A percentile compares a stretch with the other conserved stretches of the same genome.
Conservation (phyloP, 2,797 vertebrate genomes). For the Squalus acanthias region DNA sequence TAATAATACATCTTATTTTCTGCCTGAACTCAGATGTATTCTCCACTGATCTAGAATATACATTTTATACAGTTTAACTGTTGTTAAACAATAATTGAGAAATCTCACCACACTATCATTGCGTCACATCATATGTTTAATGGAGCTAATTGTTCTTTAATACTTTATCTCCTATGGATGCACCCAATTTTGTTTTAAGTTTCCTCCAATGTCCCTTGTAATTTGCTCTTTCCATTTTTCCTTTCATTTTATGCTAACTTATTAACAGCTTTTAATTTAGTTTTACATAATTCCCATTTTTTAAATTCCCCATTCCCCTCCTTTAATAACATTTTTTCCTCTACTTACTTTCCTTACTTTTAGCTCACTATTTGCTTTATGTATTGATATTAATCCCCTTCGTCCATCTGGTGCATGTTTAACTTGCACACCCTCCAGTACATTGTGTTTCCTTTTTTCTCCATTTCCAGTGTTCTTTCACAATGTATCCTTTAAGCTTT, state of each 20-base stretch:
- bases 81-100: neutral
- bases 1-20: neutral
- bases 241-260: neutral
- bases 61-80: neutral
- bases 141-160: neutral
- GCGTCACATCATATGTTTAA: neutral
- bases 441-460: neutral
- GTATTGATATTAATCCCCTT: neutral
- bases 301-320: neutral
- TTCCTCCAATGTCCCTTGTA: neutral
- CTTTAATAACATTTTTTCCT: neutral
- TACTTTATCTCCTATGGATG: neutral
- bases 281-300: neutral
- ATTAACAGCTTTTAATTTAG: neutral
- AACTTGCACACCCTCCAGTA: neutral
- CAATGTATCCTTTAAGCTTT: constrained; percentile 7
- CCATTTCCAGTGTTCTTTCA: neutral
- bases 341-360: neutral
- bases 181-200: neutral
- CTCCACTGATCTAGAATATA: neutral
- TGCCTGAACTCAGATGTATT: neutral
- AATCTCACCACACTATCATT: neutral
- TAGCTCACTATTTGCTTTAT: neutral
- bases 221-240: neutral
- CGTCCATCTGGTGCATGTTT: neutral